Evolutionary conservation across 2,797 vertebrate species (phyloP).

Genomic region (Phylloscopus collybita): DNA sequence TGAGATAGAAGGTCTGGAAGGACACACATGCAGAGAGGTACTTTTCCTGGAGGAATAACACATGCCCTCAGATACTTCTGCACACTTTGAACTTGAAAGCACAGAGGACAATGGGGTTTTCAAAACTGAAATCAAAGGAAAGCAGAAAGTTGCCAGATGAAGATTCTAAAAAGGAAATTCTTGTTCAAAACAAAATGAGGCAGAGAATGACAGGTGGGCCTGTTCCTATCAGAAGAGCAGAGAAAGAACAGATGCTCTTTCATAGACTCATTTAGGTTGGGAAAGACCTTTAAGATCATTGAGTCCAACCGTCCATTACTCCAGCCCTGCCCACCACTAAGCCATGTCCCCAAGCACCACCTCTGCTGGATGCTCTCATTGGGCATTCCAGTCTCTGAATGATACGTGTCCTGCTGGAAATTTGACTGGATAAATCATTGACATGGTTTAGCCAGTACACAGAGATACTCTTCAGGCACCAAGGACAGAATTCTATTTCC

Average conservation of each 20-base stretch:
- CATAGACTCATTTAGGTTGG: background rate
- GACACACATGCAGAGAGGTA: conserved; percentile 40
- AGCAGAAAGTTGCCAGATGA: conserved; percentile 52
- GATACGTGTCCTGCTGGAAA: background rate
- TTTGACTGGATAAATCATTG: background rate
- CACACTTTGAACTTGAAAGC: conserved; percentile 63
- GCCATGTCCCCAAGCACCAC: background rate
- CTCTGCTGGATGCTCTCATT: rapidly evolving
- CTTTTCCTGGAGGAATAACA: conserved; percentile 51
- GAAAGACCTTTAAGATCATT: background rate
- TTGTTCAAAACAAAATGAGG: conserved; percentile 26
- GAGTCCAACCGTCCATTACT: background rate
- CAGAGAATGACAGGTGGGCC: conserved; percentile 21
- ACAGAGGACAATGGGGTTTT: conserved; percentile 46
- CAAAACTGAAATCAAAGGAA: conserved; percentile 51
- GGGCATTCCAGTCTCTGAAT: background rate
- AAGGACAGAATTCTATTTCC: background rate
- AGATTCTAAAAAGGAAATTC: conserved; percentile 43
- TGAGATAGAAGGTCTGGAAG: conserved; percentile 26
- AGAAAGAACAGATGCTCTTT: background rate
- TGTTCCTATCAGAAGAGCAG: background rate
- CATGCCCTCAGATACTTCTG: conserved; percentile 36
- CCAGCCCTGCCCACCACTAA: background rate
- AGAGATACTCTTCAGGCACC: background rate
- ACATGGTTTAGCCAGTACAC: background rate